Percentiles rank a stretch among this genome's conserved stretches.
Evolutionary conservation across 2,113 vertebrate genomes (phyloP).

Genomic region (Noctilio leporinus): DNA sequence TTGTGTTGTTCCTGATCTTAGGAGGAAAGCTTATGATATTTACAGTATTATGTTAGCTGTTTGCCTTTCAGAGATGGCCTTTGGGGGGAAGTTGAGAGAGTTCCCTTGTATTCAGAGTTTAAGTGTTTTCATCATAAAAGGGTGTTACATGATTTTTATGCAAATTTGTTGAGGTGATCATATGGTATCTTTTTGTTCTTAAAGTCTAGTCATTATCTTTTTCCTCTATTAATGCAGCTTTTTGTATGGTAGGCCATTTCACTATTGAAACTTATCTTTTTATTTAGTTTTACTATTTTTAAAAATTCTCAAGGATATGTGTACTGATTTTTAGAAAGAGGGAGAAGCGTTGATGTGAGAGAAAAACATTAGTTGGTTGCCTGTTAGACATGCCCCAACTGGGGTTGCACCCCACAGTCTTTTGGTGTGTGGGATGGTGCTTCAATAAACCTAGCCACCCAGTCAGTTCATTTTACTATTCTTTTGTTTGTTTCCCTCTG

Average conservation of each 20-base stretch:
- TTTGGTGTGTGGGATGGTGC: too few species aligned
- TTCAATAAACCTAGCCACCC: too few species aligned
- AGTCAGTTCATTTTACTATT: too few species aligned
- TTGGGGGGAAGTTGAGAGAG: neutral
- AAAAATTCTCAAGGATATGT: too few species aligned
- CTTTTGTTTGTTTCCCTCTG: neutral
- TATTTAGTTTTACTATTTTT: neutral
- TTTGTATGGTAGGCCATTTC: neutral
- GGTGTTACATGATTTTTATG: neutral
- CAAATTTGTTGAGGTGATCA: neutral
- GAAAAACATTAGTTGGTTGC: too few species aligned
- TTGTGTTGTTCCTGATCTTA: neutral
- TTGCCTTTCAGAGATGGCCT: neutral
- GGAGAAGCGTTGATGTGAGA: too few species aligned
- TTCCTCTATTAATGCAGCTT: neutral
- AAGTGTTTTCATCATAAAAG: neutral
- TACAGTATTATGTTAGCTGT: neutral
- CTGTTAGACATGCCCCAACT: too few species aligned
- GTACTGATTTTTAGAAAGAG: too few species aligned
- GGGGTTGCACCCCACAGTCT: too few species aligned
- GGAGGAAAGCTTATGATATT: neutral
- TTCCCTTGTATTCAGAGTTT: neutral
- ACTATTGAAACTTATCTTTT: neutral
- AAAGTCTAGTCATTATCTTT: neutral
- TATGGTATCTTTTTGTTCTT: neutral